A percentile compares a stretch with the other conserved stretches of the same genome.
Evolutionary conservation across 1,140 invertebrate genomes (phyloP).

Genomic region (Drosophila chauvacae): DNA sequence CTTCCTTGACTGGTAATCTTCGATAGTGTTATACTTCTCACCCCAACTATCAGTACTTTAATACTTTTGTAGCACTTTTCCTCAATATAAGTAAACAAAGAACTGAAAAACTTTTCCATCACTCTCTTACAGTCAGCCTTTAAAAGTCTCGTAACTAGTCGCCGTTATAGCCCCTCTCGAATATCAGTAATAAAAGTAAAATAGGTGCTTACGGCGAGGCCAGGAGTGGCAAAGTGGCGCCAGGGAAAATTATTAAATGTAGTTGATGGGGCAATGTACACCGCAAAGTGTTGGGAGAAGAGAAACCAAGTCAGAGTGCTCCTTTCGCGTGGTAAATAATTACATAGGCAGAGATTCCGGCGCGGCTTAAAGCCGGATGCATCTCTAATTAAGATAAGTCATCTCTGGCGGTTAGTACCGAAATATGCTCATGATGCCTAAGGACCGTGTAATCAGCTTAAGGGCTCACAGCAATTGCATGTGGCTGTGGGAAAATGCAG

Average conservation of each 20-base stretch:
- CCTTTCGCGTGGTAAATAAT: slow-evolving; percentile 3
- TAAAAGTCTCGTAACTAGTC: slow-evolving; percentile 19
- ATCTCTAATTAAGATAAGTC: slow-evolving; percentile 25
- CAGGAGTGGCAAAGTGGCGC: slow-evolving; percentile 22
- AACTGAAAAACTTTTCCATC: not conserved
- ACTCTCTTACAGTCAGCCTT: slow-evolving; percentile 3
- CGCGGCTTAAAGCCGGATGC: slow-evolving; percentile 14
- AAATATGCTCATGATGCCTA: slow-evolving; percentile 6
- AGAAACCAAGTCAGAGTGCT: not conserved
- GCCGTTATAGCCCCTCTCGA: slow-evolving; percentile 14
- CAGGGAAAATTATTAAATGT: slow-evolving; percentile 31
- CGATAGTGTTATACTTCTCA: no score
- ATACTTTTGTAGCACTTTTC: not conserved
- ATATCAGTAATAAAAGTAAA: slow-evolving; percentile 21
- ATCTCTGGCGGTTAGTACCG: slow-evolving; percentile 22
- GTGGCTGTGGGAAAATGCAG: slow-evolving; percentile 22
- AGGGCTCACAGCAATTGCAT: slow-evolving; percentile 19
- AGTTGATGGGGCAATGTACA: slow-evolving; percentile 4
- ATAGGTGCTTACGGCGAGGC: slow-evolving; percentile 10
- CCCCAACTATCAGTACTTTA: not conserved
- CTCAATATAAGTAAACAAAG: not conserved
- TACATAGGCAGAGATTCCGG: slow-evolving; percentile 11
- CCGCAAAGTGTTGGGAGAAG: slow-evolving; percentile 3
- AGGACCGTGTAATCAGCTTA: slow-evolving; percentile 20
- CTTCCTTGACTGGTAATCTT: not conserved